These are phyloP conservation scores for Myiozetetes cayanensis DNA, from an alignment of 2,113 vertebrate species.

Conservation along the genomic window DNA sequence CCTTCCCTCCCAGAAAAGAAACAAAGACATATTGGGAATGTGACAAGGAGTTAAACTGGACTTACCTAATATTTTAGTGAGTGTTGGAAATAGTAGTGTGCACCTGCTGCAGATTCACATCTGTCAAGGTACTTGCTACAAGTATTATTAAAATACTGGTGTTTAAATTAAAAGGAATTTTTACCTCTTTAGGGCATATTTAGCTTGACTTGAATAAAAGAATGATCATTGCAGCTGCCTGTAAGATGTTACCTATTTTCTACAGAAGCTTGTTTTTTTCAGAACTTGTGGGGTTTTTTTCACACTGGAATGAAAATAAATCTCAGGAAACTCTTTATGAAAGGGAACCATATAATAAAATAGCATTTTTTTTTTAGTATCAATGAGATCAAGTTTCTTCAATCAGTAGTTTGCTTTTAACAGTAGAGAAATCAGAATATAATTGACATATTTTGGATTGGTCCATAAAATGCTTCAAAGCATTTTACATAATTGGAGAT, in stretches of 20 bases:
- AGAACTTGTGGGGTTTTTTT: not conserved
- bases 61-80: not conserved
- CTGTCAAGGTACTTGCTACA: not conserved
- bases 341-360: not conserved
- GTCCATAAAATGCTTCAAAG: not conserved
- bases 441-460: not conserved
- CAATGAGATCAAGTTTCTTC: not conserved
- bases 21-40: not conserved
- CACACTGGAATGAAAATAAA: not conserved
- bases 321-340: not conserved
- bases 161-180: not conserved
- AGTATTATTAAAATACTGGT: not conserved
- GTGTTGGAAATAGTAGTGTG: not conserved
- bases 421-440: not conserved
- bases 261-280: not conserved
- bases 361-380: too few species aligned
- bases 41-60: not conserved
- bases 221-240: not conserved
- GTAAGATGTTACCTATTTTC: not conserved
- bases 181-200: not conserved
- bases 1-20: not conserved
- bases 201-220: not conserved
- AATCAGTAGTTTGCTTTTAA: slow-evolving; percentile 9
- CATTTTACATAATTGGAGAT: not conserved
- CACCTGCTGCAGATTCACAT: not conserved